phyloP scores from a whole-genome alignment of 2,113 vertebrate genomes.

The Vimba vimba region DNA sequence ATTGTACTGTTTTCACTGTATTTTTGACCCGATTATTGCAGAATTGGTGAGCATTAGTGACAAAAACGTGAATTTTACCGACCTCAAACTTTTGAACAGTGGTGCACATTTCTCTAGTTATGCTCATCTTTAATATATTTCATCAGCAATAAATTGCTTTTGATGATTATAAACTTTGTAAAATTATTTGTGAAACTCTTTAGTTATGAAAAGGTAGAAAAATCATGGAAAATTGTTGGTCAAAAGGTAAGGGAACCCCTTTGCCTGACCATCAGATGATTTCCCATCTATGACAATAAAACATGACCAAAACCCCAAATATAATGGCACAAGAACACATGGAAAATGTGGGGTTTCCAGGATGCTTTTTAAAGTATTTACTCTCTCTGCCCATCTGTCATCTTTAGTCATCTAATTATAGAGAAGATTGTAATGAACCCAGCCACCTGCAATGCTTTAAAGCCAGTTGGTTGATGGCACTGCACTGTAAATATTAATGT shows the following conservation, averaged over 20 bases:
- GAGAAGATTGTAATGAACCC: conserved; percentile 46
- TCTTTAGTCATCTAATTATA: conserved; percentile 40
- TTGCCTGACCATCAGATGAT: neutral
- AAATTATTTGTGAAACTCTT: neutral
- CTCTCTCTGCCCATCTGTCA: conserved; percentile 44
- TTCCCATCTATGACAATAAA: neutral
- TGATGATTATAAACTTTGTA: neutral
- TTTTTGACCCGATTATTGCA: neutral
- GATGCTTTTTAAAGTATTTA: conserved; percentile 25
- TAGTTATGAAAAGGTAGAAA: neutral
- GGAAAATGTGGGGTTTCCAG: neutral
- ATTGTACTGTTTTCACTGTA: neutral
- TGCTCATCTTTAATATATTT: neutral
- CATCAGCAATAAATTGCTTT: neutral
- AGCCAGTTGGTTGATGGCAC: conserved; percentile 19
- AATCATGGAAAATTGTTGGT: neutral
- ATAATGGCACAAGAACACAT: neutral
- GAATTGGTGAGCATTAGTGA: no score
- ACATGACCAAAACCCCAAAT: neutral
- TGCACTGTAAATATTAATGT: conserved; percentile 8
- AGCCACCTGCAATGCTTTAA: conserved; percentile 20
- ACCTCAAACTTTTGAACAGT: neutral
- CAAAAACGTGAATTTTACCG: neutral
- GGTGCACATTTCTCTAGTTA: neutral
- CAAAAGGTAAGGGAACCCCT: neutral